phyloP scores from a whole-genome alignment of 2,888 invertebrate genomes.

The Azorinus chamasolen region DNA sequence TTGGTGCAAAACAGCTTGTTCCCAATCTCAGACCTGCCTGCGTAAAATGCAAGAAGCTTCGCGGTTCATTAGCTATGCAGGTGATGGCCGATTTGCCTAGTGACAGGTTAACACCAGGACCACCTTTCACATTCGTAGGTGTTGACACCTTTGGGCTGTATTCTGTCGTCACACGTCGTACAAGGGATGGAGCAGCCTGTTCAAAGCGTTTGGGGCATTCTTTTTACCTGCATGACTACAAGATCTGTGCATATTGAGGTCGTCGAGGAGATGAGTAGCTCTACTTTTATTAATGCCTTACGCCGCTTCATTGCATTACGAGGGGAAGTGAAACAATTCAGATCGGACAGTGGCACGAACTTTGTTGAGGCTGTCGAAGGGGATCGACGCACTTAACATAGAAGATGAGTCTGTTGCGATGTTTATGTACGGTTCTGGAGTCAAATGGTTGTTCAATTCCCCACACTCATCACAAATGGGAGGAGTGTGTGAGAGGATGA shows the following conservation, averaged over 20 bases:
- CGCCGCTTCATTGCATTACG: conserved; percentile 46
- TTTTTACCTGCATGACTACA: conserved; percentile 57
- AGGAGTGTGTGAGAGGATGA: conserved; percentile 55
- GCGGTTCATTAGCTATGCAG: too few relatives aligned
- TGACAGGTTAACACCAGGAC: too few relatives aligned
- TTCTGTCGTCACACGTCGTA: too few relatives aligned
- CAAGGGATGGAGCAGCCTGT: too few relatives aligned
- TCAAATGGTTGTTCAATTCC: conserved; percentile 39
- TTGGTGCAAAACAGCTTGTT: too few relatives aligned
- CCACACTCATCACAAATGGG: conserved; percentile 66
- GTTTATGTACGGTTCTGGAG: conserved; percentile 12
- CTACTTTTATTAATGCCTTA: conserved; percentile 53
- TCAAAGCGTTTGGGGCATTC: conserved; percentile 35
- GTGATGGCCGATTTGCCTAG: too few relatives aligned
- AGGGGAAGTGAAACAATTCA: conserved; percentile 32
- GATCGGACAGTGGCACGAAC: conserved; percentile 53
- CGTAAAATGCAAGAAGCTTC: too few relatives aligned
- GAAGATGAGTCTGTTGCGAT: conserved; percentile 28
- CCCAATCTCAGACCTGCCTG: too few relatives aligned
- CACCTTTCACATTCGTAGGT: too few relatives aligned
- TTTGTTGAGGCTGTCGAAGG: conserved; percentile 43
- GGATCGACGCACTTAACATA: conserved; percentile 32
- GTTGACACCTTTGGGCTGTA: too few relatives aligned
- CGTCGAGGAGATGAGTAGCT: conserved; percentile 46
- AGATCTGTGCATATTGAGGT: conserved; percentile 61